phyloP scores from a whole-genome alignment of 2,797 vertebrate genomes.

The Brachyrhaphis roseni region DNA sequence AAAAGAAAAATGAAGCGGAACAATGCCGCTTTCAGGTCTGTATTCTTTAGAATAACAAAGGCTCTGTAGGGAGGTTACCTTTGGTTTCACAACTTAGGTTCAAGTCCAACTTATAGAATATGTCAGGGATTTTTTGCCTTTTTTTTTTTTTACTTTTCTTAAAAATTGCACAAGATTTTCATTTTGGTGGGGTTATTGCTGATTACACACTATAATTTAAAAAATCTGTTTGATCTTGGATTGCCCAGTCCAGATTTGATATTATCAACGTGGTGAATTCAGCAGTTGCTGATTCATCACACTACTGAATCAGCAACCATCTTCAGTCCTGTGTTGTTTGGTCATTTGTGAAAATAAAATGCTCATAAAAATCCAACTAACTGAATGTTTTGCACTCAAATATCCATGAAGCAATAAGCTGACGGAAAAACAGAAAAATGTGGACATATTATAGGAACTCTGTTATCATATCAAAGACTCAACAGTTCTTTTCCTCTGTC shows the following conservation, averaged over 20 bases:
- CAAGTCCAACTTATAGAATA: neutral
- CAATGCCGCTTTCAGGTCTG: slow-evolving; percentile 80
- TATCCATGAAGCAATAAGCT: neutral
- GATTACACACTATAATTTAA: neutral
- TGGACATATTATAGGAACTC: neutral
- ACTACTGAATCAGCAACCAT: neutral
- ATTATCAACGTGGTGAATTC: too few species aligned
- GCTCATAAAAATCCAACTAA: neutral
- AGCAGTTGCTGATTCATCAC: neutral
- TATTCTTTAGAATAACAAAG: neutral
- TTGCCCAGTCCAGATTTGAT: neutral
- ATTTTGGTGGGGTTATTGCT: neutral
- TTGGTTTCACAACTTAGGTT: neutral
- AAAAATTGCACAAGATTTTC: neutral
- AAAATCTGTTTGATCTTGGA: neutral
- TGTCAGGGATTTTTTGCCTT: too few species aligned
- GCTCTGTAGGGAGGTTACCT: neutral
- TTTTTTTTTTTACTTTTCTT: neutral
- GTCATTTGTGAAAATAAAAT: neutral
- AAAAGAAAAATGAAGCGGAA: slow-evolving; percentile 76
- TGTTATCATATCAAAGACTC: neutral
- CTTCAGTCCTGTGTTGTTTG: neutral
- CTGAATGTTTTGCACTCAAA: neutral
- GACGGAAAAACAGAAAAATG: neutral
- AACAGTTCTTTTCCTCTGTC: neutral